Conservation (phyloP, 2,113 vertebrate genomes). For the Leucosticte australis region DNA sequence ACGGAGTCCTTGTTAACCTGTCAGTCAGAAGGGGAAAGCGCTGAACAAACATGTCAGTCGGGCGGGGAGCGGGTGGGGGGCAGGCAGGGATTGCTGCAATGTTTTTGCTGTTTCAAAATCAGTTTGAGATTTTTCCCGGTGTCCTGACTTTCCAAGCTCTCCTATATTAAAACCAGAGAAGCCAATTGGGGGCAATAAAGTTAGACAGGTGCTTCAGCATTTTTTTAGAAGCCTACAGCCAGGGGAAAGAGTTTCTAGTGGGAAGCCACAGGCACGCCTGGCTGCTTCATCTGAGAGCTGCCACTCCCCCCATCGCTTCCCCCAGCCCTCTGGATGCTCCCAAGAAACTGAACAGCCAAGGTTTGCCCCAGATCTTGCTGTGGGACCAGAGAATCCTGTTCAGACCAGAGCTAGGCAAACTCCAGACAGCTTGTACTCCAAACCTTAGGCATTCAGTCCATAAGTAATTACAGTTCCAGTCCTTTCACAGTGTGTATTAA, state of each 20-base stretch:
- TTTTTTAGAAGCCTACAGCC: not conserved
- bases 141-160: not conserved
- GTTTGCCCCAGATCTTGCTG: not conserved
- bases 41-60: not conserved
- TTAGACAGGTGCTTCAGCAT: not conserved
- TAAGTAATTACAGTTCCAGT: not conserved
- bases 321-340: not conserved
- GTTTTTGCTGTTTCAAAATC: not conserved
- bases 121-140: not conserved
- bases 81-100: not conserved
- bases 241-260: not conserved
- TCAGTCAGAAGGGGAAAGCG: not conserved
- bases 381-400: not conserved
- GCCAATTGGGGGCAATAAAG: not conserved
- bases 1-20: not conserved
- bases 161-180: not conserved
- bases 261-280: rapidly evolving
- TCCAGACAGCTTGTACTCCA: not conserved
- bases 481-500: not conserved
- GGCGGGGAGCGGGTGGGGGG: rapidly evolving
- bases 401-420: not conserved
- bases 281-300: not conserved
- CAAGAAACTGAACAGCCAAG: not conserved
- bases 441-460: not conserved
- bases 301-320: rapidly evolving